Evolutionary conservation across 2,888 invertebrate species (phyloP), one percentile per base, ranked within the genome.

Genomic region (Lasiommata megera): DNA sequence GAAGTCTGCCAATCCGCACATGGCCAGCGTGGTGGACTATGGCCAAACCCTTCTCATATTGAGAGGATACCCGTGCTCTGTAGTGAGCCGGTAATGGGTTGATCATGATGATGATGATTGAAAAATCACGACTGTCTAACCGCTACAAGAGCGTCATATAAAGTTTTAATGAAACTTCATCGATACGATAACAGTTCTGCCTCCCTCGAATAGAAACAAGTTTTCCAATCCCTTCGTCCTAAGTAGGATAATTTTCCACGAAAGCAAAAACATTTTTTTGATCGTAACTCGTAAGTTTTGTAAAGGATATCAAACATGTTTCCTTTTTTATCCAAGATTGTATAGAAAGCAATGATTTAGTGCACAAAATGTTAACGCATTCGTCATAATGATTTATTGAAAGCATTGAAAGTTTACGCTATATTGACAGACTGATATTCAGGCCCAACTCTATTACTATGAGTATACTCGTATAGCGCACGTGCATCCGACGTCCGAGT

Each of bases 401-500:
- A 48, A 41, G 34, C 41, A 34, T 34, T 50, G 41, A 51, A 44
- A 43, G 56, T 56, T 50, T 46, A 54, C 48, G 48, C 37, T 50
- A 46, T 41, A 29, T 51, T 14, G 28, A 47, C 38, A 31, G 51
- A 31, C 34, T 14, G 50, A 43, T 43, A 58, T 50, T 46, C 29
- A 38, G 54, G 23, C 44, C 44, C 43, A 41, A 50, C 54, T 57
- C 52, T 60, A 62, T 59, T 59, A 47, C 43, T 56, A 53, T 48
- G 55, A 16, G 58, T 54, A 60, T 46, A 50, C 48, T 58, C 56
- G 62, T 61, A 61, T 51, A 55, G 14, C 37, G 34, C 43, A 55
- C 58, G 55, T 61, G 61, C 59, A 53, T 52, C 50, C 56, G 59
- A 50, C 63, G 53, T 44, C 64, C 71, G 70, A 77, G 71, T 73